phyloP scores from a whole-genome alignment of 2,888 invertebrate genomes.

The Lydus trimaculatus region DNA sequence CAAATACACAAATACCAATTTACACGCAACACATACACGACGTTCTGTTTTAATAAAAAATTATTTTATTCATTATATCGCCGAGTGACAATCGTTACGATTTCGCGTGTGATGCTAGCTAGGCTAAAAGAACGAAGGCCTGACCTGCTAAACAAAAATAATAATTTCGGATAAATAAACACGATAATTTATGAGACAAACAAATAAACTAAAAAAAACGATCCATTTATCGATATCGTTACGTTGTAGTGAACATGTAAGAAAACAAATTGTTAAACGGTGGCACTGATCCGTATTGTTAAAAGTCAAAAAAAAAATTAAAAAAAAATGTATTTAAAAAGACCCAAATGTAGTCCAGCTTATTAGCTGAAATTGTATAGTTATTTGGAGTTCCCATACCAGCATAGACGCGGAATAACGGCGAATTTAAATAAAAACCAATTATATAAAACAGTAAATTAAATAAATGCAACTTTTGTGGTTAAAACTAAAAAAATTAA shows the following conservation, averaged over 20 bases:
- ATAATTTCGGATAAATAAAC: too few relatives aligned
- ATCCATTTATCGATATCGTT: slow-evolving; percentile 30
- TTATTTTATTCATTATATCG: slow-evolving; percentile 47
- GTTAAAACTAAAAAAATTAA: not conserved
- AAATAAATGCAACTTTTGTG: not conserved
- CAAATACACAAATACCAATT: slow-evolving; percentile 10
- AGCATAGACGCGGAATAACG: slow-evolving; percentile 15
- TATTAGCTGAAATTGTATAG: slow-evolving; percentile 25
- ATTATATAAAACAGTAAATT: slow-evolving; percentile 19
- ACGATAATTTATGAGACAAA: not conserved
- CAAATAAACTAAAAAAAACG: slow-evolving; percentile 8
- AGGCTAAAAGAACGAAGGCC: slow-evolving; percentile 20
- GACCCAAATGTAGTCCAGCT: slow-evolving; percentile 43
- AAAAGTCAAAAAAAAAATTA: not conserved
- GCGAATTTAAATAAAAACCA: slow-evolving; percentile 20
- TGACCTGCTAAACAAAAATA: not conserved
- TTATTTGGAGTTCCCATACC: slow-evolving; percentile 21
- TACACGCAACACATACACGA: slow-evolving; percentile 35
- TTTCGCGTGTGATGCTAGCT: slow-evolving; percentile 30
- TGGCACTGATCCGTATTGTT: slow-evolving; percentile 27
- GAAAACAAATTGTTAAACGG: slow-evolving; percentile 28
- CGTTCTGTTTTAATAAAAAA: slow-evolving; percentile 36
- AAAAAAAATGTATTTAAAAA: too few relatives aligned
- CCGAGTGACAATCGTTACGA: slow-evolving; percentile 55
- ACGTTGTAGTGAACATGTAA: slow-evolving; percentile 26